Evolutionary conservation across 1,140 invertebrate species (phyloP).

Genomic region (Thrips palmi): DNA sequence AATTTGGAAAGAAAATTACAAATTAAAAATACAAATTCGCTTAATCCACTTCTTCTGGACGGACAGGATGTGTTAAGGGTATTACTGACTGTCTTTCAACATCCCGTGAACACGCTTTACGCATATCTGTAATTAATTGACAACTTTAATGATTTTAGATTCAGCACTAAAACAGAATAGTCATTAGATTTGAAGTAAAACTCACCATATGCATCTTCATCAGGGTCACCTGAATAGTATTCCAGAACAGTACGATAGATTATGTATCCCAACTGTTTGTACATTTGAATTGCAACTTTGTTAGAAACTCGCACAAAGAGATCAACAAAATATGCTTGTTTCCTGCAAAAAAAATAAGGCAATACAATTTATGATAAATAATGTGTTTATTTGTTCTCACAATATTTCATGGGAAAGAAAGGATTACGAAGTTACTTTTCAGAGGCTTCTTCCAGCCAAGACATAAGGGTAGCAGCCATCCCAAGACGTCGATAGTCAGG

Average conservation of each 20-base stretch:
- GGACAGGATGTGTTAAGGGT: conserved; percentile 81
- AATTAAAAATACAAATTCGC: no score
- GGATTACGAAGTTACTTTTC: conserved; percentile 51
- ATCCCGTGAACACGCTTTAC: conserved; percentile 90
- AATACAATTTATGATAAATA: background rate
- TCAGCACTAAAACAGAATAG: conserved; percentile 6
- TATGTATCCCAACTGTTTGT: conserved; percentile 89
- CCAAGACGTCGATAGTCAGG: conserved; percentile 82
- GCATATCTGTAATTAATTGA: conserved; percentile 68
- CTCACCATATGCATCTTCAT: conserved; percentile 96
- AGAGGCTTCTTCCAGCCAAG: conserved; percentile 83
- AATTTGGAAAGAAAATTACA: no score
- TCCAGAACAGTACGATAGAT: conserved; percentile 90
- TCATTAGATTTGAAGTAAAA: conserved; percentile 10
- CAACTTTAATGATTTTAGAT: conserved; percentile 6
- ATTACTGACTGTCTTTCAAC: conserved; percentile 83
- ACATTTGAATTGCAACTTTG: conserved; percentile 94
- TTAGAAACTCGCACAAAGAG: conserved; percentile 96
- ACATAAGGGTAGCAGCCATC: conserved; percentile 87
- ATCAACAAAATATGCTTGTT: conserved; percentile 95
- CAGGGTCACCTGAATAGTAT: conserved; percentile 92
- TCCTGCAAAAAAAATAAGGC: conserved; percentile 40
- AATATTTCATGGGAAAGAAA: background rate
- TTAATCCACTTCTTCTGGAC: conserved; percentile 88
- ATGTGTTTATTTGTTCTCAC: background rate